Evolutionary conservation across 2,888 invertebrate genomes (phyloP).

Genomic region (Spatulosminthurus flaviceps): DNA sequence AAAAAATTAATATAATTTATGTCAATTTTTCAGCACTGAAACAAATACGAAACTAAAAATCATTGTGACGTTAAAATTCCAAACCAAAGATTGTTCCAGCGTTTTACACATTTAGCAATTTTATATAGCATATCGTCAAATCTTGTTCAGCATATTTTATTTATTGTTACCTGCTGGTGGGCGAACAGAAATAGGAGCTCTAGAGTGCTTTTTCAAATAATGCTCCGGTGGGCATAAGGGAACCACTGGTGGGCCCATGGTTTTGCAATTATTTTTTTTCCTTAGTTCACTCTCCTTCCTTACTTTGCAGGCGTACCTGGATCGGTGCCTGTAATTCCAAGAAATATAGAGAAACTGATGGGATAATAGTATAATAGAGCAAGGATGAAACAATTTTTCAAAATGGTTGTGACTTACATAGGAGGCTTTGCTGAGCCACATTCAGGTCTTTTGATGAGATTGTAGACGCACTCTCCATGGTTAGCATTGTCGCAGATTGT

Average conservation of each 20-base stretch:
- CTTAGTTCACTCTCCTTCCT: constrained; percentile 52
- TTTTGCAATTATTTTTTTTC: constrained; percentile 53
- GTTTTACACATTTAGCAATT: no score
- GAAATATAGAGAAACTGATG: no score
- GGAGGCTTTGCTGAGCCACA: constrained; percentile 67
- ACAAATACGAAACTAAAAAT: no score
- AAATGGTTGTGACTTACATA: constrained; percentile 51
- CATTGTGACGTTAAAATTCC: no score
- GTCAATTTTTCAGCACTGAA: no score
- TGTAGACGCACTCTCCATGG: constrained; percentile 76
- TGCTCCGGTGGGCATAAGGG: constrained; percentile 72
- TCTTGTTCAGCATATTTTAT: no score
- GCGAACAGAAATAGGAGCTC: constrained; percentile 64
- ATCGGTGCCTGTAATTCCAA: constrained; percentile 52
- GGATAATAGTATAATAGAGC: neutral
- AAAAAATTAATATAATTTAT: no score
- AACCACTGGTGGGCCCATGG: constrained; percentile 75
- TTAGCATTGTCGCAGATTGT: constrained; percentile 54
- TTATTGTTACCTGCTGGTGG: constrained; percentile 49
- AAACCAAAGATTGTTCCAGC: no score
- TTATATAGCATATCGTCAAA: no score
- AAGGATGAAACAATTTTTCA: neutral
- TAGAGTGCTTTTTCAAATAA: constrained; percentile 74
- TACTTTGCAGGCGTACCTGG: constrained; percentile 55
- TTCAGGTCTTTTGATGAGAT: constrained; percentile 69